Conservation (phyloP, 2,888 invertebrate species). For the Leptothorax acervorum region DNA sequence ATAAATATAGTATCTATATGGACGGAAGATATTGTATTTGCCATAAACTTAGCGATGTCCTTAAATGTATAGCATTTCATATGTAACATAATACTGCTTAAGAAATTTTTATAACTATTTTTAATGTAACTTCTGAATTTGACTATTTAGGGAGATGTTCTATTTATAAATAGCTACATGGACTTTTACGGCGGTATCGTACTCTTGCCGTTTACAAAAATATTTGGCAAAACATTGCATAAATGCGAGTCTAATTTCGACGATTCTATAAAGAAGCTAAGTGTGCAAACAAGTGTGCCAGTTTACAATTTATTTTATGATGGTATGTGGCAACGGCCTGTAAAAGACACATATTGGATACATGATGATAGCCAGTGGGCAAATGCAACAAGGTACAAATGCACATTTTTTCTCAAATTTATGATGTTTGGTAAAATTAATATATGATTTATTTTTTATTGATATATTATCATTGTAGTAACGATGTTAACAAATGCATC, state of each 20-base stretch:
- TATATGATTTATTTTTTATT: background rate
- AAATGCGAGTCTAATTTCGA: background rate
- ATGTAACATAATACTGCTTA: background rate
- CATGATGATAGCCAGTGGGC: background rate
- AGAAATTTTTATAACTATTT: background rate
- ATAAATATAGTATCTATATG: conserved; percentile 7
- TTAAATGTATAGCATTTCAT: conserved; percentile 17
- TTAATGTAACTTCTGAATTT: background rate
- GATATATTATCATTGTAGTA: background rate
- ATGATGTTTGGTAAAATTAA: background rate
- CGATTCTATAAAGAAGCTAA: background rate
- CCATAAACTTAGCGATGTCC: conserved; percentile 17
- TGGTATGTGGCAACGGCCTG: conserved; percentile 22
- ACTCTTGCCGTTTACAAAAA: background rate
- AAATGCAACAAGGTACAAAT: conserved; percentile 14
- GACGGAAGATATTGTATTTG: conserved; percentile 36
- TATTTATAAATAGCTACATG: conserved; percentile 24
- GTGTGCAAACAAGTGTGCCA: background rate
- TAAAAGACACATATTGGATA: background rate
- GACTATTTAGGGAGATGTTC: background rate
- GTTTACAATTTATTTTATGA: conserved; percentile 14
- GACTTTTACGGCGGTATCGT: background rate
- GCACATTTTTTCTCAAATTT: background rate
- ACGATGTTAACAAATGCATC: conserved; percentile 8
- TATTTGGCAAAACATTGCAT: background rate